These are phyloP conservation scores for Salmo trutta DNA, from an alignment of 2,797 vertebrate species.

Conservation along the genomic window DNA sequence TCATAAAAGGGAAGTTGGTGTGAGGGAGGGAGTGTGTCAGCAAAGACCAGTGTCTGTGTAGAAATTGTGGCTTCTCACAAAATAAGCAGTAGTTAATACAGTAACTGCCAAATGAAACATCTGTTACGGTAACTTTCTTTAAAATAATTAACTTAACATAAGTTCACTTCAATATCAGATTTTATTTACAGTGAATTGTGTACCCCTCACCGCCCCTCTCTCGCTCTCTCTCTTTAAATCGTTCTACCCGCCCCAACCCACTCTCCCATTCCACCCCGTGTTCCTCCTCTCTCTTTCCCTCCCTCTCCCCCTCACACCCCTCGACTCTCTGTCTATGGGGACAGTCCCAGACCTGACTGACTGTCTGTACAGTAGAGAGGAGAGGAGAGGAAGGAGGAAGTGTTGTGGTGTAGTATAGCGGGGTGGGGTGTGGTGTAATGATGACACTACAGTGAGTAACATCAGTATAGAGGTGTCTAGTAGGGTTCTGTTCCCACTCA, in stretches of 20 bases:
- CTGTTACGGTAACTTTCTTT: neutral
- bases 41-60: neutral
- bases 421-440: slow-evolving; percentile 5
- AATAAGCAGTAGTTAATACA: neutral
- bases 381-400: slow-evolving; percentile 37
- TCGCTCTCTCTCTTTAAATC: slow-evolving; percentile 14
- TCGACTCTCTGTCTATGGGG: slow-evolving; percentile 24
- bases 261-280: too few species aligned
- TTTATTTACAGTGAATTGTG: neutral
- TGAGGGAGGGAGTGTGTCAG: slow-evolving; percentile 10
- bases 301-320: neutral
- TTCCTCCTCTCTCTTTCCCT: neutral
- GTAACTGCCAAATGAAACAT: neutral
- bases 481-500: slow-evolving; percentile 53
- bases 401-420: slow-evolving; percentile 23
- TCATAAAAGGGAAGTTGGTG: slow-evolving; percentile 81
- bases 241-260: neutral
- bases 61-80: neutral
- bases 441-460: slow-evolving; percentile 52
- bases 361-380: slow-evolving; percentile 23
- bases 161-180: too few species aligned
- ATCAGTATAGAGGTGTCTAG: slow-evolving; percentile 25
- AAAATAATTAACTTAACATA: neutral
- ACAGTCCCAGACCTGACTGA: slow-evolving; percentile 47
- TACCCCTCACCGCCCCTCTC: neutral